Evolutionary conservation across 2,113 vertebrate species (phyloP), one percentile per base, ranked within the genome.

Genomic region (Amazona vittata): DNA sequence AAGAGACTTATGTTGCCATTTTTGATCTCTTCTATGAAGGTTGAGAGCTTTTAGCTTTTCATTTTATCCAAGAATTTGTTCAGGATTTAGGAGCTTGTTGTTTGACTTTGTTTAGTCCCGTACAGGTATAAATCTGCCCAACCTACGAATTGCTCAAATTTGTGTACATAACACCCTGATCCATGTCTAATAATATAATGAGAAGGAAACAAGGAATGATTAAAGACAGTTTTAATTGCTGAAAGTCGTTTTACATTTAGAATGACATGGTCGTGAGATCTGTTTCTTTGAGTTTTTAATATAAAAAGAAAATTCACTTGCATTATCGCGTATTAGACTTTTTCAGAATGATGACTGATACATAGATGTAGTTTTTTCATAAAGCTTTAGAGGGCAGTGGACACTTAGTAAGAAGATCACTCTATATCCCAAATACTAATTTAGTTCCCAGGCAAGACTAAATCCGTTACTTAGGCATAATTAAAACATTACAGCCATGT

Each of bases 351-450:
- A 26, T 82, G 59, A 20, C 83, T 77, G 73, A 65, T 21, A 33
- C 12, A 4, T 63, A 69, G 53, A 15, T 91, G 90, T 85, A 96
- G 44, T 88, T 91, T 93, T 80, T 49, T 83, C 10, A 6, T 77
- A 49, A 57, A 85, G 33, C 94, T 91, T 80, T 94, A 90, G 94
- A 91, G 91, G 86, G 93, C 90, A 79, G 59, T 87, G 59, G 46
- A 59, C 11, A 22, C 59, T 65, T 60, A 16, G 15, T 83, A 73
- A 69, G 69, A 84, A 52, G 29, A 70, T 85, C 37, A 14, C 18
- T 77, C 24, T 70, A 2, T 75, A 39, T 86, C 63, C 28, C 41
- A 44, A 44, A 60, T 60, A 85, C 59, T 37, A 16, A 60, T 90
- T 83, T 77, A 57, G 37, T 87, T 89, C 28, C 35, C 26, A 62